Conservation (phyloP, 2,888 invertebrate species). For the Tipula lateralis region DNA sequence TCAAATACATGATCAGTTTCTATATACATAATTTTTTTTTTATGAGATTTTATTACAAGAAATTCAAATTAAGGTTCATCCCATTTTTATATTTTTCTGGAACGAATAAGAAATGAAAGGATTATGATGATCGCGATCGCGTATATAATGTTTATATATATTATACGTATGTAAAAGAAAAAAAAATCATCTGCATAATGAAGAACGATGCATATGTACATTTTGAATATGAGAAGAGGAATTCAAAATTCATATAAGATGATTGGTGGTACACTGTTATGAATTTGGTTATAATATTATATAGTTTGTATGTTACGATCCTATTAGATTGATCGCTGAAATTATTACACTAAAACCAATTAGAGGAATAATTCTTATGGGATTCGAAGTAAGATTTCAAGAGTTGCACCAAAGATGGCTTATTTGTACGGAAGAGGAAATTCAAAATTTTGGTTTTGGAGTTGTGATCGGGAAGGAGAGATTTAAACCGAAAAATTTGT, state of each 20-base stretch:
- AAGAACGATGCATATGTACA: neutral
- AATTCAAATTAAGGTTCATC: slow-evolving; percentile 1
- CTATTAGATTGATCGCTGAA: neutral
- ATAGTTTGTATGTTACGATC: neutral
- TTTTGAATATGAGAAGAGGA: neutral
- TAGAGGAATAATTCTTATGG: too few species aligned
- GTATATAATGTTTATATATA: neutral
- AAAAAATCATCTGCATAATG: neutral
- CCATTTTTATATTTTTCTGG: neutral
- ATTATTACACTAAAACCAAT: too few species aligned
- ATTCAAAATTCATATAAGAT: neutral
- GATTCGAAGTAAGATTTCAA: too few species aligned
- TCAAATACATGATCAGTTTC: neutral
- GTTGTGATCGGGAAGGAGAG: too few species aligned
- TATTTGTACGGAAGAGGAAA: too few species aligned
- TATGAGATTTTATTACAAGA: neutral
- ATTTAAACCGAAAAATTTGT: too few species aligned
- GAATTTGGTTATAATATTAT: neutral
- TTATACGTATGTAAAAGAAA: neutral
- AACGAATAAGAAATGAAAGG: neutral
- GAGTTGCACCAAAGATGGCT: too few species aligned
- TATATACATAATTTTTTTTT: neutral
- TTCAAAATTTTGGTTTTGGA: too few species aligned
- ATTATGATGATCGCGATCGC: neutral
- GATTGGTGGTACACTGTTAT: neutral